Evolutionary conservation across 2,888 invertebrate genomes (phyloP), one percentile per base, ranked within the genome.

Genomic region (Andrena marginata): DNA sequence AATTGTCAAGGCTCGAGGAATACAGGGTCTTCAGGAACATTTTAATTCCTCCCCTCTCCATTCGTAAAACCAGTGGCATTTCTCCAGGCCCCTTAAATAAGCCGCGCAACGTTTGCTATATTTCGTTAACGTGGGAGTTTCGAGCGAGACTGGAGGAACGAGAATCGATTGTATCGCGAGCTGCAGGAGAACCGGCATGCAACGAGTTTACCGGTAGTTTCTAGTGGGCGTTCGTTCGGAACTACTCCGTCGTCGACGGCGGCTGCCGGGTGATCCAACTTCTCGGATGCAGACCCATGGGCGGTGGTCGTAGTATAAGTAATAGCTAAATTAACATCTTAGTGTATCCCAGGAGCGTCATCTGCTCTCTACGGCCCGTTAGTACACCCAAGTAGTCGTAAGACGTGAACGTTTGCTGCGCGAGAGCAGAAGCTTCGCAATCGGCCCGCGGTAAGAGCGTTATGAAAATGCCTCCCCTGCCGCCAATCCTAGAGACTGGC

Each of bases 321-420:
- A 93, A 93, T 93, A 92, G 93, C 90, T 92, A 90, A 93, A 93
- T 93, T 93, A 93, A 93, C 93, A 93, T 93, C 91, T 91, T 91
- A 89, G 92, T 90, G 91, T 91, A 93, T 92, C 92, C 92, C 91
- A 68, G 81, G 90, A 92, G 92, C 92, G 93, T 93, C 93, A 92
- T 93, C 92, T 93, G 92, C 90, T 92, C 90, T 90, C 90, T 92
- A 90, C 89, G 90, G 86, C 84, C 85, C 87, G 87, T 91, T 90
- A 80, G 77, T 75, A 63, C 60, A 74, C 54, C 68, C 56, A 56
- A 56, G 60, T 42, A 82, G 76, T 85, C 75, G 70, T 79, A 86
- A 84, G 85, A 86, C 75, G 81, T 65, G 54, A 82, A 71, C 78
- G 62, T 31, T 42, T 63, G 62, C 49, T n/a, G 60, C 51, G 59